phyloP scores from a whole-genome alignment of 1,140 invertebrate genomes.

The Hyphantria cunea region DNA sequence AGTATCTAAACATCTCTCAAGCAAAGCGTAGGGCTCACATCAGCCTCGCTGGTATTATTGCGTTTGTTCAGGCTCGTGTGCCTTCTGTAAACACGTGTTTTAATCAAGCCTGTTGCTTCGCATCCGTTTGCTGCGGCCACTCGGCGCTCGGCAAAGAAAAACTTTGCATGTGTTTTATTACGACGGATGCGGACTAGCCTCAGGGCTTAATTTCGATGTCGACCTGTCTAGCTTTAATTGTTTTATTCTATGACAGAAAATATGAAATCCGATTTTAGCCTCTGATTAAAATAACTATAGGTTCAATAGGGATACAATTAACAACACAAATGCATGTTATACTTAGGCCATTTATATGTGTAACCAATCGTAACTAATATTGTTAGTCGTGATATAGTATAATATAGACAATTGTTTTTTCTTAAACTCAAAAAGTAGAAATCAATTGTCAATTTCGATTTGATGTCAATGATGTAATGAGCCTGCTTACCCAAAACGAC shows the following conservation, averaged over 20 bases:
- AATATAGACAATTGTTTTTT: too few species aligned
- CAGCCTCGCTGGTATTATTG: conserved; percentile 58
- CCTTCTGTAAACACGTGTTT: conserved; percentile 80
- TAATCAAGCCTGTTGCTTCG: conserved; percentile 81
- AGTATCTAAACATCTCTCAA: conserved; percentile 17
- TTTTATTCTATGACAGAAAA: conserved; percentile 57
- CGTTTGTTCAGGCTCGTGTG: conserved; percentile 69
- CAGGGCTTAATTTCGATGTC: conserved; percentile 74
- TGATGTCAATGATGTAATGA: too few species aligned
- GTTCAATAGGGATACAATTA: background rate
- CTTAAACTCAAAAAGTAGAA: too few species aligned
- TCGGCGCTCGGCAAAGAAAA: conserved; percentile 77
- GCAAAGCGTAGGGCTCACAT: background rate
- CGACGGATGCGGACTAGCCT: conserved; percentile 69
- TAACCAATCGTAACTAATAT: too few species aligned
- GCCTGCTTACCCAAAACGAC: too few species aligned
- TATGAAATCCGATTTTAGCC: conserved; percentile 36
- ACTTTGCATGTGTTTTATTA: conserved; percentile 81
- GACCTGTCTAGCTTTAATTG: conserved; percentile 58
- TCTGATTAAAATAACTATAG: conserved; percentile 1
- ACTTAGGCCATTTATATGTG: too few species aligned
- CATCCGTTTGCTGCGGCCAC: conserved; percentile 70
- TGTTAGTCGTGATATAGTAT: too few species aligned
- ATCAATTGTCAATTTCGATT: too few species aligned
- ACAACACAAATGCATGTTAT: too few species aligned